Conservation (phyloP, 2,888 invertebrate genomes). For the Andrena marginata region DNA sequence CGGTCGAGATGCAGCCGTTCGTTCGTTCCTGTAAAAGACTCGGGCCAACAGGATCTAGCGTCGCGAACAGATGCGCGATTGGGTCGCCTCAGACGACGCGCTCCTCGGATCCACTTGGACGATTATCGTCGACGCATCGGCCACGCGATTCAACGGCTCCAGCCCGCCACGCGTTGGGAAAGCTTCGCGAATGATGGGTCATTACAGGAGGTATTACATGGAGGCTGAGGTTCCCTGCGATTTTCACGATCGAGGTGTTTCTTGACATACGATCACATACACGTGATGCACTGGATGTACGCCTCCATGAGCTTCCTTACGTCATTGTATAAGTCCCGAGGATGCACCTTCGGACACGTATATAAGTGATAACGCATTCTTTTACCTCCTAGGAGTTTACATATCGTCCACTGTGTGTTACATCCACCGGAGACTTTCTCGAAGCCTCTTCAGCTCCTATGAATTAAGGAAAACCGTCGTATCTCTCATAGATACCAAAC, state of each 20-base stretch:
- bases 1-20: slow-evolving; percentile 55
- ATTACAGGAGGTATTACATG: background rate
- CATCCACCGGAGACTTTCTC: background rate
- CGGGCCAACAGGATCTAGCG: slow-evolving; percentile 73
- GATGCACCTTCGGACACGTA: slow-evolving; percentile 48
- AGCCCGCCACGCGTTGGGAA: slow-evolving; percentile 25
- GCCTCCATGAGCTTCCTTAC: slow-evolving; percentile 14
- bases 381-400: slow-evolving; percentile 12
- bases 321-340: slow-evolving; percentile 1
- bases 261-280: slow-evolving; percentile 4
- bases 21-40: slow-evolving; percentile 58
- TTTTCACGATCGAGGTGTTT: slow-evolving; percentile 2
- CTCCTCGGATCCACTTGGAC: slow-evolving; percentile 8
- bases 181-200: slow-evolving; percentile 2
- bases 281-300: background rate
- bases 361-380: slow-evolving; percentile 47
- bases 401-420: too few relatives aligned
- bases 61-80: slow-evolving; percentile 58
- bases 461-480: background rate
- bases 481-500: too few relatives aligned
- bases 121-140: slow-evolving; percentile 21
- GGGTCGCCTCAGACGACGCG: slow-evolving; percentile 28
- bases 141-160: background rate
- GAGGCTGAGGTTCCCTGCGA: background rate
- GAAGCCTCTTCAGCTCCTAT: background rate